A percentile compares a stretch with the other conserved stretches of the same genome.
Conservation (phyloP, 2,888 invertebrate species). For the Apotomis capreana region DNA sequence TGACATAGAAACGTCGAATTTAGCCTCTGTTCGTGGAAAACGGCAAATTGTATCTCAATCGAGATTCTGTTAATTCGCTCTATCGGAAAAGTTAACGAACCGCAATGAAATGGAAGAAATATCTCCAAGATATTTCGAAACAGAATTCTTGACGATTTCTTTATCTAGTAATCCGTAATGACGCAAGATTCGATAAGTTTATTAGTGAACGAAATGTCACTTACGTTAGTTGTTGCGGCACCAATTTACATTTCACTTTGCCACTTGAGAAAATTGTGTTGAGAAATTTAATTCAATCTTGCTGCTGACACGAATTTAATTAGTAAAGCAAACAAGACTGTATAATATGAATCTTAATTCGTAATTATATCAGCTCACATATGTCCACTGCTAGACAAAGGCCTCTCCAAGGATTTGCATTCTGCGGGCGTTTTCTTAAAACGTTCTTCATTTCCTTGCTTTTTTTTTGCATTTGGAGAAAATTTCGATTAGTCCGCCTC, state of each 20-base stretch:
- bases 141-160: constrained; percentile 38
- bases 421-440: no score
- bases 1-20: no score
- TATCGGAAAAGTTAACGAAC: constrained; percentile 57
- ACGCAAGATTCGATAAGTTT: constrained; percentile 39
- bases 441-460: no score
- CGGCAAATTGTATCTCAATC: constrained; percentile 49
- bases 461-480: no score
- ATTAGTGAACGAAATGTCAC: constrained; percentile 40
- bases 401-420: no score
- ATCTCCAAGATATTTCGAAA: constrained; percentile 47
- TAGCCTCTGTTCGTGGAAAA: constrained; percentile 47
- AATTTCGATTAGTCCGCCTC: no score
- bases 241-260: constrained; percentile 39
- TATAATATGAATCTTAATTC: neutral
- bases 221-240: constrained; percentile 36
- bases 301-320: constrained; percentile 15
- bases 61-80: constrained; percentile 49
- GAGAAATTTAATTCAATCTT: constrained; percentile 13
- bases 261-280: constrained; percentile 35
- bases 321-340: neutral
- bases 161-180: constrained; percentile 41
- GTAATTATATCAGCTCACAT: no score
- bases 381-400: no score
- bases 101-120: constrained; percentile 49